Percentiles rank a stretch among this genome's conserved stretches.
These are phyloP conservation scores for Eupsittula cactorum DNA, from an alignment of 2,113 vertebrate genomes.

Conservation along the genomic window DNA sequence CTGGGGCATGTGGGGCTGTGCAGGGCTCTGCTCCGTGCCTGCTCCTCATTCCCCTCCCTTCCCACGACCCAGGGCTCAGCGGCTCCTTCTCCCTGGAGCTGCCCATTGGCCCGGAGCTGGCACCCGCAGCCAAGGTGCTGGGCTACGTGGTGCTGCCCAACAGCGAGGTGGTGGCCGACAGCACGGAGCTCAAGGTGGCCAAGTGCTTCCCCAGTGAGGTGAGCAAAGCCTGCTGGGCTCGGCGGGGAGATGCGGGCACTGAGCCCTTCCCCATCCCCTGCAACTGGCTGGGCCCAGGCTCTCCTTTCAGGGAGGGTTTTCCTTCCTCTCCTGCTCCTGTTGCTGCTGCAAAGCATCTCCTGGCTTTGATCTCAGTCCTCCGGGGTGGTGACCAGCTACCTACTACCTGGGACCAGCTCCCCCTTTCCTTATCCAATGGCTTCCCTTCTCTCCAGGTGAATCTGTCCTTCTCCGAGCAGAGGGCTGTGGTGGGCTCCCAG, in stretches of 20 bases:
- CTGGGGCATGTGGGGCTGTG: accelerated
- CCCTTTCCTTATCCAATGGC: neutral
- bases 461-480: conserved; percentile 66
- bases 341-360: neutral
- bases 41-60: neutral
- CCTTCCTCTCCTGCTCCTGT: neutral
- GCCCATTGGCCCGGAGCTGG: neutral
- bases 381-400: neutral
- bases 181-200: neutral
- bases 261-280: neutral
- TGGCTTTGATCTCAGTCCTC: neutral
- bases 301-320: neutral
- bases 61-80: neutral
- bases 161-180: neutral
- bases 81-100: conserved; percentile 3
- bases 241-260: neutral
- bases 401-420: neutral
- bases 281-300: neutral
- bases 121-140: neutral
- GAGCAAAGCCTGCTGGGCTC: neutral
- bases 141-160: neutral
- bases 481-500: conserved; percentile 75
- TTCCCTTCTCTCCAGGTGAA: conserved; percentile 59
- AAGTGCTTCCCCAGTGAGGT: conserved; percentile 30
- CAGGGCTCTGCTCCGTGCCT: neutral